A percentile compares a stretch with the other conserved stretches of the same genome.
Conservation (phyloP, 2,797 vertebrate species). For the Loriculus beryllinus region DNA sequence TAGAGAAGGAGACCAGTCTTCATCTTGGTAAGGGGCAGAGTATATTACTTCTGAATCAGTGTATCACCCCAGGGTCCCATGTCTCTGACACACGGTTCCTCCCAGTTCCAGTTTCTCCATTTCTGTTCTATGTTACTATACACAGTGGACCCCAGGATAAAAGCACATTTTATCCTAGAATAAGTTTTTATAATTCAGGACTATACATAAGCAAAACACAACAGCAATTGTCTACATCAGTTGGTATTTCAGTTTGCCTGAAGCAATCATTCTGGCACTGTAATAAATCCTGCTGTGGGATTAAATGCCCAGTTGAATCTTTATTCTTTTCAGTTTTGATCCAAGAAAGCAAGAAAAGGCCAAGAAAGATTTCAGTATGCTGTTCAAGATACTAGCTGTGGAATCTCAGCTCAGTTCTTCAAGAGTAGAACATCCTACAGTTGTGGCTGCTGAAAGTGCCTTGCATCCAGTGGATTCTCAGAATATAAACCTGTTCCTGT, state of each 20-base stretch:
- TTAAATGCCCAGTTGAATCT: background rate
- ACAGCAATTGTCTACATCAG: background rate
- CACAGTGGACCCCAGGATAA: background rate
- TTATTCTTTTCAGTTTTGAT: background rate
- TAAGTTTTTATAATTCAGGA: background rate
- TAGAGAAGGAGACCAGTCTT: background rate
- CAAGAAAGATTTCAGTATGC: background rate
- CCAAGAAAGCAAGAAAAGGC: background rate
- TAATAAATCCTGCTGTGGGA: background rate
- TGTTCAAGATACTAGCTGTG: background rate
- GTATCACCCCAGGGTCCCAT: background rate
- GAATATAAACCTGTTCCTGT: background rate
- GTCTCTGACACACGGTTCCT: background rate
- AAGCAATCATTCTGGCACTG: background rate
- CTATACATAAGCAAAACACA: background rate
- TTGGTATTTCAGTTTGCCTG: background rate
- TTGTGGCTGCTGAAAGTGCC: background rate
- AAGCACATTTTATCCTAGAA: background rate
- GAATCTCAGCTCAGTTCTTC: background rate
- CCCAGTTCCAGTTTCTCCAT: background rate
- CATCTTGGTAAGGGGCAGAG: background rate
- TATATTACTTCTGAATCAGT: background rate
- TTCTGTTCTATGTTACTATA: background rate
- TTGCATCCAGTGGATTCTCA: background rate
- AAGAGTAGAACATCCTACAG: background rate